Percentiles rank a stretch among this genome's conserved stretches.
phyloP scores from a whole-genome alignment of 2,797 vertebrate species.

The Lemur catta region DNA sequence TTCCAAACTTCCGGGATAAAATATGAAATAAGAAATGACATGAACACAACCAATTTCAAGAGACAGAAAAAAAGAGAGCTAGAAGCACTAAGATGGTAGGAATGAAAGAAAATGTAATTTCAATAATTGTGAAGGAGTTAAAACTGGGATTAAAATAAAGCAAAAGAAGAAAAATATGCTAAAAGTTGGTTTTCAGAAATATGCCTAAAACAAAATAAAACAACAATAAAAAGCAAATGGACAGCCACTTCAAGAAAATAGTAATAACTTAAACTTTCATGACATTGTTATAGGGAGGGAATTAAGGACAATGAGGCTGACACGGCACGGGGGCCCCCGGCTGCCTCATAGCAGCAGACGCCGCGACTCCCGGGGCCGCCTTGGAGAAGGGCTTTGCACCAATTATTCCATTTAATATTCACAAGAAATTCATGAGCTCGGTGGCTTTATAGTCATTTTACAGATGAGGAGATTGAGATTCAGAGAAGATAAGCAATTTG shows the following conservation, averaged over 20 bases:
- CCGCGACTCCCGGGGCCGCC: rapidly evolving
- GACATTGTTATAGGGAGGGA: neutral
- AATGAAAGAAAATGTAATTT: neutral
- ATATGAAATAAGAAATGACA: neutral
- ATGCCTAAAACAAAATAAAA: neutral
- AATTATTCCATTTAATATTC: neutral
- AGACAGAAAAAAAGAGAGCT: neutral
- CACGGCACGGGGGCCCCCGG: rapidly evolving
- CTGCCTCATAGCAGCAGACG: no score
- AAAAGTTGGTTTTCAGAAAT: neutral
- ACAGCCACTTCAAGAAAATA: neutral
- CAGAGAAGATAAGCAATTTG: neutral
- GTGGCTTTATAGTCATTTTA: neutral
- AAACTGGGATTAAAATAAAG: neutral
- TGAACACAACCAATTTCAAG: neutral
- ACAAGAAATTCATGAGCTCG: rapidly evolving
- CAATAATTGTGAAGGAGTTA: neutral
- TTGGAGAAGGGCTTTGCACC: rapidly evolving
- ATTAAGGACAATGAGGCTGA: no score
- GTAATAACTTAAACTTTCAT: rapidly evolving
- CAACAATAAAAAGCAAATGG: neutral
- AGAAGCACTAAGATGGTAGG: neutral
- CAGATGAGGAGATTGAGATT: neutral
- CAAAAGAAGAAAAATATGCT: neutral
- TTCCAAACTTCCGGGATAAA: neutral